Evolutionary conservation across 2,888 invertebrate species (phyloP).

Genomic region (Synanthedon andrenaeformis): DNA sequence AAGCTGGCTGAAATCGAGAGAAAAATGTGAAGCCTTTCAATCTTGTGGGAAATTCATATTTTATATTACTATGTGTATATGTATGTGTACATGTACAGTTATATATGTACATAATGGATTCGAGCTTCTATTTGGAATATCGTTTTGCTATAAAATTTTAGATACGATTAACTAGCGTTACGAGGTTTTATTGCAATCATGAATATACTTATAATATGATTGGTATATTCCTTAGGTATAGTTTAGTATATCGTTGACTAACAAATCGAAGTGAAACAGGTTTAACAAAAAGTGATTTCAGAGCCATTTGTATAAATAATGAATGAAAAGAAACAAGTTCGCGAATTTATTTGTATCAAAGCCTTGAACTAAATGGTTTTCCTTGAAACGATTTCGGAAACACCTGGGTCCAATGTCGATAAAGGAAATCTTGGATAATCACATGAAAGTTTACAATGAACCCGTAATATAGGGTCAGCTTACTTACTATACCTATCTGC

Average conservation of each 20-base stretch:
- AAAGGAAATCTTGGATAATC: constrained; percentile 12
- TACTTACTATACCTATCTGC: too few species aligned
- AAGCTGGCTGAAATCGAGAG: not conserved
- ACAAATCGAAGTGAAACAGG: too few species aligned
- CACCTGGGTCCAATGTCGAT: constrained; percentile 35
- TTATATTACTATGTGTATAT: not conserved
- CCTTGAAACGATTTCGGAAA: constrained; percentile 30
- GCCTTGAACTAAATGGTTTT: constrained; percentile 33
- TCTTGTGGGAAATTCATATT: not conserved
- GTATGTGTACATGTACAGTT: not conserved
- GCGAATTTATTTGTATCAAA: constrained; percentile 3
- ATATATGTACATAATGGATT: too few species aligned
- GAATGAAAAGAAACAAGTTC: not conserved
- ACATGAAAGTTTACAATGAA: constrained; percentile 1
- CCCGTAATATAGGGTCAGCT: too few species aligned
- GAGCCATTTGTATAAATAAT: too few species aligned
- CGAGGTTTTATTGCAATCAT: not conserved
- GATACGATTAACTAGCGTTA: not conserved
- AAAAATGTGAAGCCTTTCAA: constrained; percentile 1
- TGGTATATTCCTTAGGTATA: too few species aligned
- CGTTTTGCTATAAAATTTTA: not conserved
- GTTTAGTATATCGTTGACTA: too few species aligned
- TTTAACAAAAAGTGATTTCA: too few species aligned
- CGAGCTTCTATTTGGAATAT: not conserved
- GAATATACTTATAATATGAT: not conserved